Evolutionary conservation across 1,140 invertebrate species (phyloP), one percentile per base, ranked within the genome.

Genomic region (Ceratosolen solmsi): DNA sequence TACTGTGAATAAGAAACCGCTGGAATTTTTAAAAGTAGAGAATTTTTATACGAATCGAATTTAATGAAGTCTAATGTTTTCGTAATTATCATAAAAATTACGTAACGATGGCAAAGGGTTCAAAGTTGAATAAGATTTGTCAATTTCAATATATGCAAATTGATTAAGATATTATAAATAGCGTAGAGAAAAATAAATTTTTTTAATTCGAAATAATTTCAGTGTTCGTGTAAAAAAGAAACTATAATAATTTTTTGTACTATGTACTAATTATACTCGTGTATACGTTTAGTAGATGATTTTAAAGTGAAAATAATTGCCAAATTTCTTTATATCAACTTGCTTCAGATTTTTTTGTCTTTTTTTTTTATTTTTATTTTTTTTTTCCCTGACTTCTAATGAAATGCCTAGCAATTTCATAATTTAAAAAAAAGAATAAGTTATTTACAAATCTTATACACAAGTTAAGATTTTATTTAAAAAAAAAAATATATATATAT

Each of bases 381-480:
- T n/a, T n/a, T n/a, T n/a, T n/a, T n/a, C n/a, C n/a, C n/a, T n/a
- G n/a, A n/a, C n/a, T n/a, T n/a, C 5, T 46, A 13, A 76, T 72
- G 58, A 60, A 76, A 60, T 76, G 75, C 74, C 0, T 78, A 78
- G 38, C 65, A 30, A 82, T 78, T 83, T 83, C 46, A 79, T 79
- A 70, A 82, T 70, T 79, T 71, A 77, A 74, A 75, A 60, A 83
- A 51, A 83, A 60, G 51, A 74, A 60, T 68, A 79, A 79, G 79
- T 36, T 79, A 79, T 79, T 79, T 65, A 68, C 46, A 27, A 74
- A 25, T 82, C 74, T 73, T 51, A 82, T 75, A 20, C 58, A 27
- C 73, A 74, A 83, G 54, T 27, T 72, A 82, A 79, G 56, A 73
- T 73, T 78, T 78, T 73, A 63, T 83, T 75, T 68, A 15, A 27